Percentiles rank a stretch among this genome's conserved stretches.
Conservation (phyloP, 2,888 invertebrate genomes). For the Acronicta psi region DNA sequence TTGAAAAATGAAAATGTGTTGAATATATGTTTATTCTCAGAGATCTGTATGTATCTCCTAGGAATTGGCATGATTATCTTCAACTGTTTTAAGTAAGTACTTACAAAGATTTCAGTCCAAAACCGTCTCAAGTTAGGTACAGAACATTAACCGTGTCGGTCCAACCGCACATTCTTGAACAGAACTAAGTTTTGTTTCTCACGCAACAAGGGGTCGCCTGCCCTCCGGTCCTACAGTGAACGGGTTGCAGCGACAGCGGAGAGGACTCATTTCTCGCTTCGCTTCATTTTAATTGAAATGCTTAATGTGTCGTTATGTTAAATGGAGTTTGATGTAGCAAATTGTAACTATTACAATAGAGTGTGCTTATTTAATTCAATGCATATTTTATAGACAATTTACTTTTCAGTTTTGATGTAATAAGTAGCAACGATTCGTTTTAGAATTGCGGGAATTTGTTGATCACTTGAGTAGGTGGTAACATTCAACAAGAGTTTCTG, state of each 20-base stretch:
- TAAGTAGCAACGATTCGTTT: too few relatives aligned
- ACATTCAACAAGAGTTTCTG: too few relatives aligned
- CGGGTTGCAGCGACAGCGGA: constrained; percentile 19
- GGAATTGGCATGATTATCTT: constrained; percentile 17
- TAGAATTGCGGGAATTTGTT: too few relatives aligned
- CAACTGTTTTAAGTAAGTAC: constrained; percentile 45
- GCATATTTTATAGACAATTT: not conserved
- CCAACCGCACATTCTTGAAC: constrained; percentile 73
- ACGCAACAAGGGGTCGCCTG: constrained; percentile 63
- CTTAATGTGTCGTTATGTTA: constrained; percentile 23
- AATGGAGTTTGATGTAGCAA: constrained; percentile 19
- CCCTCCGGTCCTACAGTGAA: constrained; percentile 23
- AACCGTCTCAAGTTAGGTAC: constrained; percentile 44
- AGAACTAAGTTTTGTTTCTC: constrained; percentile 71
- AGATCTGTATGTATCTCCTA: not conserved
- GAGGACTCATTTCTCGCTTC: constrained; percentile 38
- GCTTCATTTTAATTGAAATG: constrained; percentile 51
- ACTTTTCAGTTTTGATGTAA: not conserved
- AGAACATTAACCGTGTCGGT: constrained; percentile 55
- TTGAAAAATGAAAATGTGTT: too few relatives aligned
- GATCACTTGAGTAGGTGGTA: too few relatives aligned
- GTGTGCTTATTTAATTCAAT: constrained; percentile 3
- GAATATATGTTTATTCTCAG: too few relatives aligned
- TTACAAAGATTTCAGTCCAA: constrained; percentile 36
- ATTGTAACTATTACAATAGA: constrained; percentile 20